Evolutionary conservation across 2,113 vertebrate species (phyloP).

Genomic region (Trogon melanurus): DNA sequence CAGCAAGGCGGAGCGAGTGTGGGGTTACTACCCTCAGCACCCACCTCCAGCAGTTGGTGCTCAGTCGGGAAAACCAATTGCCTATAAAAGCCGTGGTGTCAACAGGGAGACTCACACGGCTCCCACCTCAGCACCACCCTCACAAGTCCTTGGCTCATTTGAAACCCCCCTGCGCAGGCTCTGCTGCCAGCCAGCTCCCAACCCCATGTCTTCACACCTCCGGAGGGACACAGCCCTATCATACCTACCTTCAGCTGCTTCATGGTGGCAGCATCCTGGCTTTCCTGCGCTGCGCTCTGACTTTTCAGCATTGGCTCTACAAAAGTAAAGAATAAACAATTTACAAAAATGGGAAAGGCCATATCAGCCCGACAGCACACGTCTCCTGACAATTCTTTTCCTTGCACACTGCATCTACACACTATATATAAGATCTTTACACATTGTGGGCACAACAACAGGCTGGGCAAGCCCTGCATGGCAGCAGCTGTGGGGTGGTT

Average conservation of each 20-base stretch:
- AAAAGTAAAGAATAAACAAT: constrained; percentile 63
- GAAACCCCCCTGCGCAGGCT: not conserved
- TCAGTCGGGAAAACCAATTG: accelerated
- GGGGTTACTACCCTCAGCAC: not conserved
- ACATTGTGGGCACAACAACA: accelerated
- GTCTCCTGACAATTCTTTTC: not conserved
- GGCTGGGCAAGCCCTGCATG: not conserved
- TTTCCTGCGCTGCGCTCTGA: constrained; percentile 69
- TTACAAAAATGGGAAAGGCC: constrained; percentile 17
- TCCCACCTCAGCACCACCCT: not conserved
- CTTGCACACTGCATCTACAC: not conserved
- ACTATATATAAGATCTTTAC: not conserved
- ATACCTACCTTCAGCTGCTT: constrained; percentile 70
- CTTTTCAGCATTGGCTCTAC: constrained; percentile 75
- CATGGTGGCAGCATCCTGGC: constrained; percentile 70
- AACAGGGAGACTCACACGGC: not conserved
- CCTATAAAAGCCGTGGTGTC: not conserved
- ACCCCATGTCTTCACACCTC: accelerated
- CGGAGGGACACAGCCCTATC: not conserved
- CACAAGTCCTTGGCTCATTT: not conserved
- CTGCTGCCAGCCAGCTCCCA: not conserved
- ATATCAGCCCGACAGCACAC: not conserved
- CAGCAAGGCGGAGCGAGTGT: accelerated
- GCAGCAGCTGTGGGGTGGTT: not conserved
- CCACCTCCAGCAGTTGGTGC: not conserved